A percentile compares a stretch with the other conserved stretches of the same genome.
Conservation (phyloP, 2,113 vertebrate species). For the Archilochus colubris region DNA sequence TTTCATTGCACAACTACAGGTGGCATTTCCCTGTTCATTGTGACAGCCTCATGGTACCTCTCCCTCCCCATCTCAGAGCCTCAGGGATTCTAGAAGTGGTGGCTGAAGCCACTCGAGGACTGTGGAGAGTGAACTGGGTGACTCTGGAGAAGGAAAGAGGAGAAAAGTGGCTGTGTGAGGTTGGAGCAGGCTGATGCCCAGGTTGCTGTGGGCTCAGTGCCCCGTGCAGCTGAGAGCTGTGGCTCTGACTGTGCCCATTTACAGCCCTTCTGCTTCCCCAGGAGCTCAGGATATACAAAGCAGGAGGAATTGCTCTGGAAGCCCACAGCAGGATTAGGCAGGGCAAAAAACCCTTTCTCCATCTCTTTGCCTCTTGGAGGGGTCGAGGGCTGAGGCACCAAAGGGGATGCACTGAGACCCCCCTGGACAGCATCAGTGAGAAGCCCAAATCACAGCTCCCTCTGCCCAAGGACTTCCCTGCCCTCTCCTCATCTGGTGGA, state of each 20-base stretch:
- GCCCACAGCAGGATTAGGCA: neutral
- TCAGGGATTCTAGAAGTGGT: neutral
- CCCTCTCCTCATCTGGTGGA: neutral
- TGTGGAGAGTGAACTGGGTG: rapidly evolving
- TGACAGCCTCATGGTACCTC: neutral
- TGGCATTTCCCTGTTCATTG: neutral
- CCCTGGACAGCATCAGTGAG: neutral
- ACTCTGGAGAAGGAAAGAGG: neutral
- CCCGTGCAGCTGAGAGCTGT: neutral
- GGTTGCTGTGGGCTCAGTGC: no score
- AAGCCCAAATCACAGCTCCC: neutral
- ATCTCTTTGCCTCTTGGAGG: neutral
- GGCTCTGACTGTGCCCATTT: neutral
- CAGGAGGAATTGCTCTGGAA: neutral
- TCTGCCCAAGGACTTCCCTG: neutral
- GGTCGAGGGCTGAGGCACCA: neutral
- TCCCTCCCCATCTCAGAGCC: rapidly evolving
- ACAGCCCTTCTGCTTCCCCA: neutral
- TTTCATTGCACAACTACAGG: rapidly evolving
- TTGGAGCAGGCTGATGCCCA: neutral
- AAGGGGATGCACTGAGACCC: no score
- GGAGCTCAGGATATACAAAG: neutral
- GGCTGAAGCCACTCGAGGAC: neutral
- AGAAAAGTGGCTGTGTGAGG: neutral
- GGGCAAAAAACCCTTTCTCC: neutral